Conservation (phyloP, 1,140 invertebrate genomes). For the Idris sp. region DNA sequence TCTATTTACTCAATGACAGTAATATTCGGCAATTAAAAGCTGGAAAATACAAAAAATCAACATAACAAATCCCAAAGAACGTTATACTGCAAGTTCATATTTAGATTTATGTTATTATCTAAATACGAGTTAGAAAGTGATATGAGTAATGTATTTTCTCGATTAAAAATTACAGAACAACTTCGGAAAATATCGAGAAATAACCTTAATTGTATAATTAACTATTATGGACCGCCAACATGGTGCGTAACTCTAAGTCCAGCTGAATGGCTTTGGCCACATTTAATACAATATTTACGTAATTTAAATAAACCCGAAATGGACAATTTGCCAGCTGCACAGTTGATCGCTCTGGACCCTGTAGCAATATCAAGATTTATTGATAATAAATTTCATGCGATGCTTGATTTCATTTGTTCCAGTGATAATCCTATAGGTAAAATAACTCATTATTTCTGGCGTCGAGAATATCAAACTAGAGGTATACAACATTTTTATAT, state of each 20-base stretch:
- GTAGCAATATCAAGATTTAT: slow-evolving; percentile 29
- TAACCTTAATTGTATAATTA: too few species aligned
- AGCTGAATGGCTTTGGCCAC: slow-evolving; percentile 69
- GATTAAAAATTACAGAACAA: slow-evolving; percentile 62
- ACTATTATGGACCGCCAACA: slow-evolving; percentile 69
- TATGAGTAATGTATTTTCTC: slow-evolving; percentile 61
- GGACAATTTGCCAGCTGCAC: slow-evolving; percentile 26
- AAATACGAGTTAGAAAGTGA: slow-evolving; percentile 18
- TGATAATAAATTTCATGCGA: slow-evolving; percentile 38
- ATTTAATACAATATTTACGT: slow-evolving; percentile 63
- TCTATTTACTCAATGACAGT: too few species aligned
- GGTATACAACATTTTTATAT: slow-evolving; percentile 70
- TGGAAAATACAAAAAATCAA: slow-evolving; percentile 68
- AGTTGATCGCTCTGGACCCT: slow-evolving; percentile 59
- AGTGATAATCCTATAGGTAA: too few species aligned
- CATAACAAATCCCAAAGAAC: slow-evolving; percentile 47
- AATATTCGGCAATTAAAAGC: too few species aligned
- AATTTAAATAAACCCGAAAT: slow-evolving; percentile 59
- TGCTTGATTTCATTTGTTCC: too few species aligned
- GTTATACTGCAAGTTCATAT: too few species aligned
- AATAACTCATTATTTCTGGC: too few species aligned
- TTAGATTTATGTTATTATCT: slow-evolving; percentile 8
- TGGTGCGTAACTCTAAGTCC: too few species aligned
- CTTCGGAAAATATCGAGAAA: slow-evolving; percentile 59
- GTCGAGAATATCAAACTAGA: too few species aligned